Evolutionary conservation across 2,113 vertebrate genomes (phyloP), one percentile per base, ranked within the genome.

Genomic region (Nycticebus coucang): DNA sequence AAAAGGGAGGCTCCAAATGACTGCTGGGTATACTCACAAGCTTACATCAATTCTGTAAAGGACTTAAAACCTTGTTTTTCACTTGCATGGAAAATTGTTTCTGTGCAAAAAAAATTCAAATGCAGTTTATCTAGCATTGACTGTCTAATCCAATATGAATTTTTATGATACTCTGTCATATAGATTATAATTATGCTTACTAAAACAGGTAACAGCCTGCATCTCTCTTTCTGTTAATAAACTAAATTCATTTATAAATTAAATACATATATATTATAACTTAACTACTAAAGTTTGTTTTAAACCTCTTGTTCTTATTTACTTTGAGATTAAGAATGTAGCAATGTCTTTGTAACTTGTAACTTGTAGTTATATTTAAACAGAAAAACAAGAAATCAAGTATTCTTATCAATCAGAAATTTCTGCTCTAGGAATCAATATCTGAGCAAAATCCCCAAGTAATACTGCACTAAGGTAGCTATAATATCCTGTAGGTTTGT

Each of bases 1-100:
- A 97, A 99, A 98, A 98, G 98, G 99, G 98, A 98, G 98, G 98
- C 97, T 98, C 97, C 92, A 96, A 95, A 94, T 96, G 97, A 97
- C 95, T 96, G 91, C 69, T 95, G n/a, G 53, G 64, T 55, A 55
- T 28, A 95, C 72, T 86, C 71, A 89, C 35, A 93, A 80, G 79
- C 79, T 94, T 83, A 72, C 28, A 69, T 79, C 84, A 87, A 72
- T 71, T 87, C 85, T 87, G 24, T 64, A 81, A 50, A 22, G n/a
- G 22, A 81, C 50, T 89, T 84, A 94, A 2, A 75, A 85, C 77
- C 69, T 80, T 57, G 30, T 74, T 37, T 93, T 96, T 89, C 45
- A 64, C 9, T 81, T 75, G 0, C 19, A 85, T 28, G 24, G 12
- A 93, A 87, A 93, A 59, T 15, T 86, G n/a, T 64, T 95, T 87